Percentiles rank a stretch among this genome's conserved stretches.
These are phyloP conservation scores for Charina bottae DNA, from an alignment of 2,113 vertebrate genomes.

Conservation along the genomic window DNA sequence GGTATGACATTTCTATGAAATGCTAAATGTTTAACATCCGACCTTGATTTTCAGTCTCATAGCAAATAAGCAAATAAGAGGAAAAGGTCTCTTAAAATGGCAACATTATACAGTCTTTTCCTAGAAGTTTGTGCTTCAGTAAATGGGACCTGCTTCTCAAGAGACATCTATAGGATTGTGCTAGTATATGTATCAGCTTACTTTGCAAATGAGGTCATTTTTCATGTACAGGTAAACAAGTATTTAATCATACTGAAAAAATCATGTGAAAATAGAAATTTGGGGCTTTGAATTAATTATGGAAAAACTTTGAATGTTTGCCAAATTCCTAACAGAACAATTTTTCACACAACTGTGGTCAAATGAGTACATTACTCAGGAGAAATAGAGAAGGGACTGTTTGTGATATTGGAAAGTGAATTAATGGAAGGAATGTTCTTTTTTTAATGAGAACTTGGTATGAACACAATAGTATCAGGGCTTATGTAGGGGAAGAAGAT, in stretches of 20 bases:
- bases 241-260: conserved; percentile 11
- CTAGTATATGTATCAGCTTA: not conserved
- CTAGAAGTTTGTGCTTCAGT: not conserved
- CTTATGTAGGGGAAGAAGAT: not conserved
- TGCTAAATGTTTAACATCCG: conserved; percentile 55
- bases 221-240: conserved; percentile 3
- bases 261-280: conserved; percentile 5
- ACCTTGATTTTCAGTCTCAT: not conserved
- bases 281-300: conserved; percentile 11
- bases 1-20: conserved; percentile 44
- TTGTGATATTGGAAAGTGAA: conserved; percentile 14
- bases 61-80: not conserved
- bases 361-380: conserved; percentile 27
- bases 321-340: conserved; percentile 4
- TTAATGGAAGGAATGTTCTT: not conserved
- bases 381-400: conserved; percentile 2
- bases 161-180: not conserved
- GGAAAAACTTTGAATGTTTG: conserved; percentile 13
- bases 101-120: not conserved
- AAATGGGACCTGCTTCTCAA: not conserved
- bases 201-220: conserved; percentile 7
- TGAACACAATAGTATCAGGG: not conserved
- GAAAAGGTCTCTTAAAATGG: not conserved
- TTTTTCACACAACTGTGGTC: conserved; percentile 25
- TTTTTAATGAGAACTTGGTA: not conserved